Conservation (phyloP, 2,888 invertebrate species). For the Drosophila nr. fundita region DNA sequence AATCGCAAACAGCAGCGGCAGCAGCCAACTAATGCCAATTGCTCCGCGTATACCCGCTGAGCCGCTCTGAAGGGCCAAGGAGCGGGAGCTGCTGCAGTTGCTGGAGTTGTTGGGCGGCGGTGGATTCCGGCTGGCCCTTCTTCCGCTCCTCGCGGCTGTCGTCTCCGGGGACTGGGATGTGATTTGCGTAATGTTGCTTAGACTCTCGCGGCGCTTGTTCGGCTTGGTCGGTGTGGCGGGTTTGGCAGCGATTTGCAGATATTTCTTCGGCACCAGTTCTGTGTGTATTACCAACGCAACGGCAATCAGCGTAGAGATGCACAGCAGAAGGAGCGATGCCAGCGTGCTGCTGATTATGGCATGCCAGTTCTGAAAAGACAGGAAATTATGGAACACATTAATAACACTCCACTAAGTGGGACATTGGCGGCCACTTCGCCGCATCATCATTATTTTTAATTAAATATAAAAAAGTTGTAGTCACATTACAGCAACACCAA, state of each 20-base stretch:
- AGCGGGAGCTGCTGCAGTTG: not conserved
- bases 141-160: slow-evolving; percentile 5
- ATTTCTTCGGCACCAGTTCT: slow-evolving; percentile 84
- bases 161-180: slow-evolving; percentile 58
- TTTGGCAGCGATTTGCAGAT: slow-evolving; percentile 70
- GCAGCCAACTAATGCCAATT: slow-evolving; percentile 85
- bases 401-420: slow-evolving; percentile 60
- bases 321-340: slow-evolving; percentile 88
- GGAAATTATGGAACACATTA: slow-evolving; percentile 65
- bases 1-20: slow-evolving; percentile 84
- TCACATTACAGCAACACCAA: slow-evolving; percentile 30
- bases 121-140: slow-evolving; percentile 8
- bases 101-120: slow-evolving; percentile 6
- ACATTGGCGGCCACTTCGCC: slow-evolving; percentile 44
- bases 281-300: slow-evolving; percentile 84
- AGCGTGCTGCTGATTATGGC: slow-evolving; percentile 87
- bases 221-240: slow-evolving; percentile 58
- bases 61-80: slow-evolving; percentile 26
- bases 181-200: slow-evolving; percentile 76
- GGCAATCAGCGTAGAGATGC: slow-evolving; percentile 87
- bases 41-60: slow-evolving; percentile 83
- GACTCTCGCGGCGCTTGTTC: slow-evolving; percentile 63
- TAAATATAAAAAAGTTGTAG: slow-evolving; percentile 73
- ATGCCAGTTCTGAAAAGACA: slow-evolving; percentile 86
- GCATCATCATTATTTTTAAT: slow-evolving; percentile 77